A percentile compares a stretch with the other conserved stretches of the same genome.
Conservation (phyloP, 2,113 vertebrate genomes). For the Saccopteryx leptura region DNA sequence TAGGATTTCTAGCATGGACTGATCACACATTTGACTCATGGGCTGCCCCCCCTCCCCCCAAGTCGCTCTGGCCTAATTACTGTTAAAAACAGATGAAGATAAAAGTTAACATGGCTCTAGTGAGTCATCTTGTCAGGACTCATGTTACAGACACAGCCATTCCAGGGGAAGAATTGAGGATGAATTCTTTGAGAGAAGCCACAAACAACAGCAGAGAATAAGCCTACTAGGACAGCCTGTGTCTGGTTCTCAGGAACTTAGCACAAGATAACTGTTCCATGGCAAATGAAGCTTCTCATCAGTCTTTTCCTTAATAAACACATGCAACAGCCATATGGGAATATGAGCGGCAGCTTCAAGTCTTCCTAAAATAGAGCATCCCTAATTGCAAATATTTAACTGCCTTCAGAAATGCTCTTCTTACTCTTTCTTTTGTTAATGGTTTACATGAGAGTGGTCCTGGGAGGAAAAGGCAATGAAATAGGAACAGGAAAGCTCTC, state of each 20-base stretch:
- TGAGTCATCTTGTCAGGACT: slow-evolving; percentile 83
- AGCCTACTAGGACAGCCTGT: slow-evolving; percentile 70
- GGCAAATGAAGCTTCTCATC: slow-evolving; percentile 76
- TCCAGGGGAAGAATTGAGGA: slow-evolving; percentile 82
- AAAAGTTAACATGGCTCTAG: slow-evolving; percentile 78
- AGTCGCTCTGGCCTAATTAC: slow-evolving; percentile 82
- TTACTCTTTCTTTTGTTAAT: slow-evolving; percentile 1
- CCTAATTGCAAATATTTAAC: slow-evolving; percentile 28
- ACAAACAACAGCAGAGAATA: slow-evolving; percentile 81
- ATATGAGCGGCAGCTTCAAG: neutral
- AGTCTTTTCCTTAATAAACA: slow-evolving; percentile 74
- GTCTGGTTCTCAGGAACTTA: slow-evolving; percentile 79
- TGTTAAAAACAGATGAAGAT: slow-evolving; percentile 86
- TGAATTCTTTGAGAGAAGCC: slow-evolving; percentile 79
- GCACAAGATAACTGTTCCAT: slow-evolving; percentile 72
- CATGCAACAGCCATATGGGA: neutral
- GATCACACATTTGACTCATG: slow-evolving; percentile 67
- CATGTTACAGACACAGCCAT: slow-evolving; percentile 77
- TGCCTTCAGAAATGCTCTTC: slow-evolving; percentile 2
- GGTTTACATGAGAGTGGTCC: neutral
- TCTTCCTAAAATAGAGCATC: slow-evolving; percentile 23
- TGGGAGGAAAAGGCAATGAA: neutral
- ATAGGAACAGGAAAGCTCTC: neutral
- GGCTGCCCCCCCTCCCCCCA: slow-evolving; percentile 60
- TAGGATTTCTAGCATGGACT: slow-evolving; percentile 82